A percentile compares a stretch with the other conserved stretches of the same genome.
These are phyloP conservation scores for Bucco capensis DNA, from an alignment of 2,113 vertebrate genomes.

Conservation along the genomic window DNA sequence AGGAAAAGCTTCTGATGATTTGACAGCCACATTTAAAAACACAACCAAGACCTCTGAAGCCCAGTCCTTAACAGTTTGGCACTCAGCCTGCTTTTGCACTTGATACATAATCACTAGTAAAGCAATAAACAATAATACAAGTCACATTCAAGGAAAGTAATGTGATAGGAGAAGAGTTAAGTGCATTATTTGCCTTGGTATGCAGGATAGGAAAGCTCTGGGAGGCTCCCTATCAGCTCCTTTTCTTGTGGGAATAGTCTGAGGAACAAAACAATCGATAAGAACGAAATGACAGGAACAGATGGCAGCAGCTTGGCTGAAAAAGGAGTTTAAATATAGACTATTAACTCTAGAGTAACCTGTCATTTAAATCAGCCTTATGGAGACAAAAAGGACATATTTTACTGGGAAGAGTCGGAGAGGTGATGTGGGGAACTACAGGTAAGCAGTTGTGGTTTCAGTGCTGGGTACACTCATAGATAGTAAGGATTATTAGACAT, in stretches of 20 bases:
- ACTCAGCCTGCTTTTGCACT: neutral
- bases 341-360: neutral
- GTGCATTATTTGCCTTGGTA: neutral
- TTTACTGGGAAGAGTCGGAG: neutral
- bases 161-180: neutral
- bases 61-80: neutral
- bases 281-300: neutral
- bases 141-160: neutral
- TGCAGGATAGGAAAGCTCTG: fast-evolving
- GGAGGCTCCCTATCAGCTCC: neutral
- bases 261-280: neutral
- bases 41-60: neutral
- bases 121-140: neutral
- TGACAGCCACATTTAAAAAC: neutral
- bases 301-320: neutral
- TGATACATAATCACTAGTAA: neutral
- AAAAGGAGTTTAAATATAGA: neutral
- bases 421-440: neutral
- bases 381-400: fast-evolving
- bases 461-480: fast-evolving
- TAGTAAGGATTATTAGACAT: neutral
- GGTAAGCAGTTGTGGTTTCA: neutral
- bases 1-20: neutral
- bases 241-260: neutral
- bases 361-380: neutral